A percentile compares a stretch with the other conserved stretches of the same genome.
phyloP scores from a whole-genome alignment of 2,797 vertebrate genomes.

The Chiloscyllium punctatum region DNA sequence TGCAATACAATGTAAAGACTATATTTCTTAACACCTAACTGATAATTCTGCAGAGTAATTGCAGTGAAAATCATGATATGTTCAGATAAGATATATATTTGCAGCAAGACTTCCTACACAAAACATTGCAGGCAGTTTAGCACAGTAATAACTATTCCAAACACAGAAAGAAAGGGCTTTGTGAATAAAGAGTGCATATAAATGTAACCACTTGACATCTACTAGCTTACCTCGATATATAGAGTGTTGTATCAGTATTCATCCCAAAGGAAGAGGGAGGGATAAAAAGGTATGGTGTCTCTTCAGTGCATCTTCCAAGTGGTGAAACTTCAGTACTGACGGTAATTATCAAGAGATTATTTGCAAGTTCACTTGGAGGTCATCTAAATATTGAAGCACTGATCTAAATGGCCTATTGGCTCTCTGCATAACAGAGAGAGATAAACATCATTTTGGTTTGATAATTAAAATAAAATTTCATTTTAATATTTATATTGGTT shows the following conservation, averaged over 20 bases:
- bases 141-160: background rate
- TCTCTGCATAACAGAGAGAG: background rate
- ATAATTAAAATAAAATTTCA: background rate
- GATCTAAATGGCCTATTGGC: background rate
- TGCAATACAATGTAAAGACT: background rate
- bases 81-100: background rate
- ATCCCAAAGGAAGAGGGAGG: background rate
- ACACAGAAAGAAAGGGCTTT: background rate
- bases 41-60: background rate
- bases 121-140: background rate
- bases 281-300: background rate
- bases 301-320: background rate
- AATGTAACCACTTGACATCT: background rate
- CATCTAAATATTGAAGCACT: background rate
- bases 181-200: background rate
- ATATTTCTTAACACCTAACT: background rate
- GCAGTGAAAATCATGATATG: background rate
- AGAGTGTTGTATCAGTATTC: background rate
- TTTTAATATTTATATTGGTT: background rate
- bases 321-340: background rate
- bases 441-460: background rate
- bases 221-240: background rate
- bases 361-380: background rate
- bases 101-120: background rate
- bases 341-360: background rate